These are phyloP conservation scores for Bubo blakistoni DNA, from an alignment of 2,113 vertebrate genomes.

Conservation along the genomic window DNA sequence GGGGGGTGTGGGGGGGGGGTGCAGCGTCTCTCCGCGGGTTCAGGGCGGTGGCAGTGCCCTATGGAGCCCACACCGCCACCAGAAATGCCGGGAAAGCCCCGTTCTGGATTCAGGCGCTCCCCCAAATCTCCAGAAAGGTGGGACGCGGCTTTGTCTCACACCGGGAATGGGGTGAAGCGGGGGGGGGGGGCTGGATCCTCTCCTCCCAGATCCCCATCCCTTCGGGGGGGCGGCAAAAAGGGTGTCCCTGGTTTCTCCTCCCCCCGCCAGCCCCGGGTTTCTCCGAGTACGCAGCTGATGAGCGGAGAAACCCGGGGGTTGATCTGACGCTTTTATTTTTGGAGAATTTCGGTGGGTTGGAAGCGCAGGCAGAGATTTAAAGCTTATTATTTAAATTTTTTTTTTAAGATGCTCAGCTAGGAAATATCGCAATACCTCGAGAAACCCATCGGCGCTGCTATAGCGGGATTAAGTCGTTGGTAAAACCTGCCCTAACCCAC, in stretches of 20 bases:
- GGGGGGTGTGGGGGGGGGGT: background rate
- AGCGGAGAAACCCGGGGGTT: accelerated
- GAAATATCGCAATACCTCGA: accelerated
- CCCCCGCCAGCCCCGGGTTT: background rate
- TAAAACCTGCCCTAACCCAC: background rate
- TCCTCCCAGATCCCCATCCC: background rate
- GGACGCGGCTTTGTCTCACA: accelerated
- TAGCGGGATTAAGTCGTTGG: background rate
- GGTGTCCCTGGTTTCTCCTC: background rate
- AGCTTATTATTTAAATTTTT: background rate
- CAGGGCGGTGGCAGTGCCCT: background rate
- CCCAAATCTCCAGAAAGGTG: background rate
- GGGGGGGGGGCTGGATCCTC: background rate
- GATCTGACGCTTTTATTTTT: background rate
- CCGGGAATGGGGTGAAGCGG: accelerated
- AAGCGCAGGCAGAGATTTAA: background rate
- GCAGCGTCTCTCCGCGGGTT: background rate
- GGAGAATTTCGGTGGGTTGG: background rate
- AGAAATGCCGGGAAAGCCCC: background rate
- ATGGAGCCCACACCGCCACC: background rate
- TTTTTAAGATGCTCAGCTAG: background rate
- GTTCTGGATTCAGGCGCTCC: background rate
- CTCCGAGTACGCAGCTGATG: background rate
- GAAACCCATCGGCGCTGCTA: background rate
- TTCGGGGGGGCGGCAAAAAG: background rate